Conservation (phyloP, 2,113 vertebrate genomes). For the Panurus biarmicus region DNA sequence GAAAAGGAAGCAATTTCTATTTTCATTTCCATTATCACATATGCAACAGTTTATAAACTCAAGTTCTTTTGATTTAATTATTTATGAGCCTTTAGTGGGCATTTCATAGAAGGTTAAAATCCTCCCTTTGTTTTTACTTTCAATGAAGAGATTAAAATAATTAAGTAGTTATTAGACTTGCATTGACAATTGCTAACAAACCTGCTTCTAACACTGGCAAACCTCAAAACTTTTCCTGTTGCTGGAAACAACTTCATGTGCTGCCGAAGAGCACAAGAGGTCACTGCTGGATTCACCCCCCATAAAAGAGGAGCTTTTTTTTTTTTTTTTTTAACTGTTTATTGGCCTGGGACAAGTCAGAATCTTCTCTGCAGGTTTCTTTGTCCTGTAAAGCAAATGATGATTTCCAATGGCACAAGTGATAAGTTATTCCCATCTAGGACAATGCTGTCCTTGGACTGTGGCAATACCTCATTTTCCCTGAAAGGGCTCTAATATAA, state of each 20-base stretch:
- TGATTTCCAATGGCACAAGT: neutral
- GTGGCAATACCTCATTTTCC: neutral
- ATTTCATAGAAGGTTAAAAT: constrained; percentile 11
- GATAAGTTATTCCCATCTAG: neutral
- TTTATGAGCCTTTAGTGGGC: neutral
- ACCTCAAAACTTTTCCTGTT: neutral
- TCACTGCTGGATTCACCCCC: neutral
- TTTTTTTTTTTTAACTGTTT: neutral
- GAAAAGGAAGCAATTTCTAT: neutral
- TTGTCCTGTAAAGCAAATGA: neutral
- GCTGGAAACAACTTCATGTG: neutral
- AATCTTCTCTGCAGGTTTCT: neutral
- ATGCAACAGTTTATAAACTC: neutral
- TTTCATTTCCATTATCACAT: neutral
- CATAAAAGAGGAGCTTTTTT: too few relatives aligned
- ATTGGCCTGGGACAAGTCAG: neutral
- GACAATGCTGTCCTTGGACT: neutral
- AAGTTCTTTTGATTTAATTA: neutral
- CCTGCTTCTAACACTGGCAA: neutral
- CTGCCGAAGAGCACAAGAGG: neutral
- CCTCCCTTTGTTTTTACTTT: constrained; percentile 49
- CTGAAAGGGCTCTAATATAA: neutral
- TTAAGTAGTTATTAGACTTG: constrained; percentile 45
- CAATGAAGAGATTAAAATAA: constrained; percentile 58
- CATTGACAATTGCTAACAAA: constrained; percentile 29